Evolutionary conservation across 2,797 vertebrate species (phyloP).

Genomic region (Macrochelys suwanniensis): DNA sequence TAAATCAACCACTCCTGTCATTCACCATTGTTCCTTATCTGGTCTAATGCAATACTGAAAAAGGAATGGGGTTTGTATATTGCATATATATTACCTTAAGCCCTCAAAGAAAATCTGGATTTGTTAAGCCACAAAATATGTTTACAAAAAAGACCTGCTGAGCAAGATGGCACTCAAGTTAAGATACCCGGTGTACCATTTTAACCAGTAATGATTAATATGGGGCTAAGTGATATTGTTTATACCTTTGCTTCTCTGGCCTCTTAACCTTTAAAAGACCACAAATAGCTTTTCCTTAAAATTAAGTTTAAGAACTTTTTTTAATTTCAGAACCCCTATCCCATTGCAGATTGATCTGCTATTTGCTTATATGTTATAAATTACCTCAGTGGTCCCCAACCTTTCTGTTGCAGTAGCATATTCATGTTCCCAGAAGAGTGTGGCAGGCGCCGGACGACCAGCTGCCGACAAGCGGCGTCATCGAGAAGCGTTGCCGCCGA

Average conservation of each 20-base stretch:
- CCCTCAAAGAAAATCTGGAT: not conserved
- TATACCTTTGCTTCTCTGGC: accelerated
- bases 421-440: too few relatives aligned
- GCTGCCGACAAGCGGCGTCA: too few relatives aligned
- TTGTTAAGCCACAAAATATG: not conserved
- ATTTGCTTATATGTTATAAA: not conserved
- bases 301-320: not conserved
- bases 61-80: not conserved
- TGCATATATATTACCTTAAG: not conserved
- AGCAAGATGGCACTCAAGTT: not conserved
- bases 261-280: not conserved
- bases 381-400: not conserved
- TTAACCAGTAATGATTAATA: not conserved
- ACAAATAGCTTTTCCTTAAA: not conserved
- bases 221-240: not conserved
- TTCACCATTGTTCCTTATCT: not conserved
- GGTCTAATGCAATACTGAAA: not conserved
- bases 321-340: not conserved
- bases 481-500: too few relatives aligned
- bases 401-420: too few relatives aligned
- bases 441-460: too few relatives aligned
- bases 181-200: not conserved
- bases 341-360: not conserved
- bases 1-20: not conserved
- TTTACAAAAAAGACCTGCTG: not conserved